phyloP scores from a whole-genome alignment of 1,140 invertebrate genomes.

The Drosophila fuyamai region DNA sequence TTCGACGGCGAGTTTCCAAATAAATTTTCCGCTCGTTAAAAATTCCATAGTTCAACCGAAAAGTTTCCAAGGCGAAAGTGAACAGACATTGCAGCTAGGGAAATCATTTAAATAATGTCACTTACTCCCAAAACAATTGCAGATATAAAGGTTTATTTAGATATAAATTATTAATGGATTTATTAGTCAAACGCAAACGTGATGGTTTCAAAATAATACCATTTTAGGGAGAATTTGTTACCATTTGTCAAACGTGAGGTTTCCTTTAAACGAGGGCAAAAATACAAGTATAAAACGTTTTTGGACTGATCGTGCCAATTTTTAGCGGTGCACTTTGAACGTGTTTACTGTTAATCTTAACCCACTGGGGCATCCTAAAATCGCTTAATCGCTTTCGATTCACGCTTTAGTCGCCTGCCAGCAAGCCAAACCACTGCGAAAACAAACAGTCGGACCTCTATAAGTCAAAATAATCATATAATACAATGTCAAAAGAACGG shows the following conservation, averaged over 20 bases:
- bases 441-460: constrained; percentile 3
- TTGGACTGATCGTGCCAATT: neutral
- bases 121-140: neutral
- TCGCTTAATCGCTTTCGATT: constrained; percentile 10
- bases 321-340: constrained; percentile 20
- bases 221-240: neutral
- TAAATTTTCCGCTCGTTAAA: constrained; percentile 72
- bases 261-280: neutral
- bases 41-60: constrained; percentile 48
- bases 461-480: neutral
- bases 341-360: constrained; percentile 24
- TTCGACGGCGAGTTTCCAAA: constrained; percentile 22
- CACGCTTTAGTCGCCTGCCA: constrained; percentile 29
- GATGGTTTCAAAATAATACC: neutral
- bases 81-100: neutral
- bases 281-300: constrained; percentile 1
- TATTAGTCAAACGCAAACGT: constrained; percentile 1
- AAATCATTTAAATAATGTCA: constrained; percentile 2
- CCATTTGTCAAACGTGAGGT: neutral
- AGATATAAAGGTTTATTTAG: too few relatives aligned
- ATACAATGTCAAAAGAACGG: neutral
- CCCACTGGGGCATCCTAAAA: constrained; percentile 1
- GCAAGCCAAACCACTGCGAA: neutral
- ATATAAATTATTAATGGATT: too few relatives aligned
- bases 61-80: constrained; percentile 65